Evolutionary conservation across 2,797 vertebrate genomes (phyloP).

Genomic region (Sylvia borin): DNA sequence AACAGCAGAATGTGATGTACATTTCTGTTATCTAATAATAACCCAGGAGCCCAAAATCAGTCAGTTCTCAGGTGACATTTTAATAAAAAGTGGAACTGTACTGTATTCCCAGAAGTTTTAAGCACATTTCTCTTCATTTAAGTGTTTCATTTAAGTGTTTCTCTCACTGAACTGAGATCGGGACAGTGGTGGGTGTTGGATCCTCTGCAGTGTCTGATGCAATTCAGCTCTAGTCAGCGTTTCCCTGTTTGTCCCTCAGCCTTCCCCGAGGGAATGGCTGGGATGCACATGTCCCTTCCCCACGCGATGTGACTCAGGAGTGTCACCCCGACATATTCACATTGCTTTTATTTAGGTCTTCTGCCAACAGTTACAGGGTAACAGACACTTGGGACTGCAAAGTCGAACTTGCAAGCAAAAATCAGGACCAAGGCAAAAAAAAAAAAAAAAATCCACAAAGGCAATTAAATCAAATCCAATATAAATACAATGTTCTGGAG

Average conservation of each 20-base stretch:
- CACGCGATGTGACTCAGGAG: neutral
- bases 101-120: neutral
- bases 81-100: neutral
- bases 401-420: conserved; percentile 58
- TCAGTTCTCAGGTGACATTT: neutral
- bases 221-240: neutral
- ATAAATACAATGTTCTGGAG: conserved; percentile 57
- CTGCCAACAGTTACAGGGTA: conserved; percentile 64
- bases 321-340: conserved; percentile 29
- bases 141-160: neutral
- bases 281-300: neutral
- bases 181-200: neutral
- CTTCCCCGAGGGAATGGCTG: neutral
- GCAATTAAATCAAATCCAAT: conserved; percentile 39
- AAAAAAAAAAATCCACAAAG: conserved; percentile 10
- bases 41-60: neutral
- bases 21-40: neutral
- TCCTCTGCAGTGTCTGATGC: neutral
- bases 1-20: neutral
- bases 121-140: neutral
- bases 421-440: conserved; percentile 45
- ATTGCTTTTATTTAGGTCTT: conserved; percentile 69
- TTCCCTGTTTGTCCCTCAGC: neutral
- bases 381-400: conserved; percentile 55
- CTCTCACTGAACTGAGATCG: neutral